Evolutionary conservation across 2,113 vertebrate genomes (phyloP).

Genomic region (Pleuronectes platessa): DNA sequence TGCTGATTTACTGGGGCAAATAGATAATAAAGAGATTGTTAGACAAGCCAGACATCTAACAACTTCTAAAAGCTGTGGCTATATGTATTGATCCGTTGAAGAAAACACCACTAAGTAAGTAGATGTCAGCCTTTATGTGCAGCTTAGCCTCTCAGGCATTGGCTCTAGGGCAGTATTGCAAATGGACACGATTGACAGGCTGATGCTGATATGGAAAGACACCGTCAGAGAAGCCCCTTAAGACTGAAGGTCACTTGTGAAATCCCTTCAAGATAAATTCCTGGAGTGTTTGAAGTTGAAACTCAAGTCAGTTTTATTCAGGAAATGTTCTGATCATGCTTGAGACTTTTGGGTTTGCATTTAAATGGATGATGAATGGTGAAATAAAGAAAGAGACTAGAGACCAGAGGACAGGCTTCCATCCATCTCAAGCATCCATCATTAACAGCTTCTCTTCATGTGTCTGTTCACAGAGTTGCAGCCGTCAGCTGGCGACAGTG

Average conservation of each 20-base stretch:
- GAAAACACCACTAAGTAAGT: slow-evolving; percentile 29
- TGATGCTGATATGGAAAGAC: slow-evolving; percentile 3
- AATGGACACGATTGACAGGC: slow-evolving; percentile 28
- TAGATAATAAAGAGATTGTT: neutral
- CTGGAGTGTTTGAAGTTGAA: no score
- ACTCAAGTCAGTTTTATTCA: neutral
- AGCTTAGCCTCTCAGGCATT: slow-evolving; percentile 20
- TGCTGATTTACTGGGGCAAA: neutral
- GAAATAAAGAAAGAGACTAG: neutral
- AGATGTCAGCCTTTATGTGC: slow-evolving; percentile 12
- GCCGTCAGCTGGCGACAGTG: slow-evolving; percentile 92
- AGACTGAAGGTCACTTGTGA: neutral
- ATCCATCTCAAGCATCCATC: neutral
- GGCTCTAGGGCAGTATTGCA: neutral
- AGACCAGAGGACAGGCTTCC: neutral
- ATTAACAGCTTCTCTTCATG: neutral
- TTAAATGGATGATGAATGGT: neutral
- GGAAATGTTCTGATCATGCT: neutral
- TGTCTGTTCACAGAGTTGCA: slow-evolving; percentile 86
- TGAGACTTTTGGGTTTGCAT: neutral
- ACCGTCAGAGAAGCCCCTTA: neutral
- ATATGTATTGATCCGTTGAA: neutral
- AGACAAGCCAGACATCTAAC: neutral
- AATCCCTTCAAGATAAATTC: slow-evolving; percentile 5
- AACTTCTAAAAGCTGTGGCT: neutral